A percentile compares a stretch with the other conserved stretches of the same genome.
phyloP scores from a whole-genome alignment of 2,888 invertebrate species.

The Nomada ferruginata region DNA sequence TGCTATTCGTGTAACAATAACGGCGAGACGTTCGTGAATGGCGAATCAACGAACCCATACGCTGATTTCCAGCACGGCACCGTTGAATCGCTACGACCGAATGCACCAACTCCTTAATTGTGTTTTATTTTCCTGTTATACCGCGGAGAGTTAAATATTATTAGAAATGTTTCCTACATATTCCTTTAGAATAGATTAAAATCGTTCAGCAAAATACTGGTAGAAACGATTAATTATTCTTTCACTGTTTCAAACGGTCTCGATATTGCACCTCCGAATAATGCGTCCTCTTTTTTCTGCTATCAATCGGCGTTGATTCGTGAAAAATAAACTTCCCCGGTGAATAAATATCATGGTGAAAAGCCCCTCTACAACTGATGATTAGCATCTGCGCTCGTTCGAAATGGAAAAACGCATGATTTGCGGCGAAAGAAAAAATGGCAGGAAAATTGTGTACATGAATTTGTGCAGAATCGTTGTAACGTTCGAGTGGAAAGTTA shows the following conservation, averaged over 20 bases:
- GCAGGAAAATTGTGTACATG: background rate
- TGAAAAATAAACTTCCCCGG: constrained; percentile 3
- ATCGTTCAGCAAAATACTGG: background rate
- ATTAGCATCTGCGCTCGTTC: constrained; percentile 1
- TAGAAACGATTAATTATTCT: constrained; percentile 35
- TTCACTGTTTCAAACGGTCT: background rate
- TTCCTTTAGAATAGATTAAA: no score
- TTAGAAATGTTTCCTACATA: background rate
- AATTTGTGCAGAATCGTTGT: background rate
- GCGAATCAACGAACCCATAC: background rate
- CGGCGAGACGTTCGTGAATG: constrained; percentile 30
- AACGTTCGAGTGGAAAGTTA: no score
- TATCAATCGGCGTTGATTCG: background rate
- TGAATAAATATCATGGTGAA: background rate
- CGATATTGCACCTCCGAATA: constrained; percentile 3
- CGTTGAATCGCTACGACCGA: constrained; percentile 3
- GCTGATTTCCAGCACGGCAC: constrained; percentile 5
- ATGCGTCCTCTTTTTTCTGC: background rate
- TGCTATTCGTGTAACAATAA: constrained; percentile 53
- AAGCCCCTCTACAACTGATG: background rate
- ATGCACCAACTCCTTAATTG: background rate
- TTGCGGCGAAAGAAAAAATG: background rate
- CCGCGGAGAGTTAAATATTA: background rate
- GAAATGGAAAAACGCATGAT: background rate
- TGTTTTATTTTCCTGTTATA: background rate